These are phyloP conservation scores for Chrysotoxum bicinctum DNA, from an alignment of 2,888 invertebrate genomes.

Conservation along the genomic window DNA sequence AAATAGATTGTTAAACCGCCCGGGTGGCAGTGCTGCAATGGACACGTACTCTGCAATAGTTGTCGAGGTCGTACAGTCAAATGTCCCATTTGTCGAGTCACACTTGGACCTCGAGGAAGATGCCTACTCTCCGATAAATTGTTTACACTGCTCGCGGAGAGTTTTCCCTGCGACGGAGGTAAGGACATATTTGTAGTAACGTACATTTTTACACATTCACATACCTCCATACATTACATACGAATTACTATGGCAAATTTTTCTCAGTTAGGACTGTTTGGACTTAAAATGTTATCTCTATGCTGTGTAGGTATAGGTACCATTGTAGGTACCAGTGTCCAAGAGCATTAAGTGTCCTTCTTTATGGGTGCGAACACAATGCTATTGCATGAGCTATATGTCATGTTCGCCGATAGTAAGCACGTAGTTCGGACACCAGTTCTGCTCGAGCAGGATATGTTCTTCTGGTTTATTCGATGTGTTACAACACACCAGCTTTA, in stretches of 20 bases:
- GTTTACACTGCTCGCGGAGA: conserved; percentile 80
- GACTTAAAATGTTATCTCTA: conserved; percentile 42
- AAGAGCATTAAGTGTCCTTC: conserved; percentile 54
- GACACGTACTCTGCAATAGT: conserved; percentile 82
- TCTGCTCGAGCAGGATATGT: conserved; percentile 7
- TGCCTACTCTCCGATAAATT: conserved; percentile 82
- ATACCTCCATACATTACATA: conserved; percentile 44
- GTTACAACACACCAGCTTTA: conserved; percentile 50
- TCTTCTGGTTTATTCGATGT: conserved; percentile 44
- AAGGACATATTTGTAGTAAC: background rate
- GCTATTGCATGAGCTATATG: conserved; percentile 67
- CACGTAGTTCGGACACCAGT: conserved; percentile 60
- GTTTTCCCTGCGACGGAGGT: conserved; percentile 81
- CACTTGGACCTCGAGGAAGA: conserved; percentile 81
- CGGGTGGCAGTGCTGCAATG: conserved; percentile 82
- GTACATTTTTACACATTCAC: background rate
- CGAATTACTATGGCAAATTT: conserved; percentile 9
- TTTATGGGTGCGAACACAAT: conserved; percentile 62
- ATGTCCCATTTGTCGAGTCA: conserved; percentile 82
- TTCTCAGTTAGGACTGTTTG: conserved; percentile 25
- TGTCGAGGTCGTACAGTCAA: conserved; percentile 81
- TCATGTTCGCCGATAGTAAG: conserved; percentile 68
- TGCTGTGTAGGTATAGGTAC: background rate
- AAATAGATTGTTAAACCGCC: conserved; percentile 81
- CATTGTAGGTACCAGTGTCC: conserved; percentile 5